Evolutionary conservation across 2,888 invertebrate species (phyloP).

Genomic region (Odontocolon sp.): DNA sequence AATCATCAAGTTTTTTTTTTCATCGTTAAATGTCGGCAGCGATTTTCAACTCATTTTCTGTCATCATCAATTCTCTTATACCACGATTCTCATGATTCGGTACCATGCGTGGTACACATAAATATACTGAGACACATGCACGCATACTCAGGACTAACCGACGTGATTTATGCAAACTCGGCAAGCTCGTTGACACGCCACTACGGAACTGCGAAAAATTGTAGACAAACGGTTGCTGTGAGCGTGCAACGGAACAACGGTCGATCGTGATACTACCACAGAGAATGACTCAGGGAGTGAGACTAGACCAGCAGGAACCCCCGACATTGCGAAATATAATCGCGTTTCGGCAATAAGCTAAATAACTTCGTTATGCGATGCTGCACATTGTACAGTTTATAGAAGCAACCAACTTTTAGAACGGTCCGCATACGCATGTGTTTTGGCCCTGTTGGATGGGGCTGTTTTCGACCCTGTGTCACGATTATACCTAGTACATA

Average conservation of each 20-base stretch:
- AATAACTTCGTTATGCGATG: conserved; percentile 57
- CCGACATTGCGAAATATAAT: conserved; percentile 52
- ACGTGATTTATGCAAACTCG: conserved; percentile 32
- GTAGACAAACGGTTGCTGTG: conserved; percentile 13
- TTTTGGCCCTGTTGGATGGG: no score
- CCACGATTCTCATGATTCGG: no score
- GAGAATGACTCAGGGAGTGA: background rate
- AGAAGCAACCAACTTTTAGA: conserved; percentile 51
- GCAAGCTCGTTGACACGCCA: conserved; percentile 27
- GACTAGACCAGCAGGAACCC: background rate
- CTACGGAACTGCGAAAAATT: conserved; percentile 18
- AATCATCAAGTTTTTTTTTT: no score
- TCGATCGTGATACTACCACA: conserved; percentile 2
- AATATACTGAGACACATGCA: no score
- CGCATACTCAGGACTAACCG: background rate
- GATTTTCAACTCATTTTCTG: no score
- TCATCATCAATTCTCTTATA: no score
- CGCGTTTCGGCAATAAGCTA: conserved; percentile 59
- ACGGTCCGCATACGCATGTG: conserved; percentile 15
- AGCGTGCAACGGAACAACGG: background rate
- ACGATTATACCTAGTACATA: no score
- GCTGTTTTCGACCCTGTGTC: no score
- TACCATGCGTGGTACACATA: no score
- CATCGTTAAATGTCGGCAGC: no score
- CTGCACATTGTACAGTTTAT: conserved; percentile 53